Base-by-base conservation (phyloP, 2,888 invertebrate species). In the Drosophila lutescens region DNA sequence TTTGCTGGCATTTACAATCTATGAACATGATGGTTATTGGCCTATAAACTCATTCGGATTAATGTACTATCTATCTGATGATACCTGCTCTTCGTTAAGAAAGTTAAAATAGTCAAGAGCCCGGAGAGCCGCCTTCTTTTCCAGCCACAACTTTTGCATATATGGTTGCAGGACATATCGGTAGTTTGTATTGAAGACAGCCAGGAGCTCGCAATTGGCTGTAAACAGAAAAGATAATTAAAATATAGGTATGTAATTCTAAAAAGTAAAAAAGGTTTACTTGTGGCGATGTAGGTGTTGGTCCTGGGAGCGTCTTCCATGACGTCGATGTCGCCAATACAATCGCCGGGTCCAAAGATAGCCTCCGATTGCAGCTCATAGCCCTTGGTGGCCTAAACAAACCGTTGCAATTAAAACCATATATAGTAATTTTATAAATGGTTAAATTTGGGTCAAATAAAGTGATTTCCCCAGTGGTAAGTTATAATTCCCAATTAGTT, bases 171-270 rank as follows among this genome's bases (percentile, higher is more conserved):
- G 73, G 26, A 91, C 74, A 2, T 0, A 8, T 32, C 81, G 73
- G 80, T 96, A 96, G 78, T 95, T 94, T 4, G 58, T 93, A 67
- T 93, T 94, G 90, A 93, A 93, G 57, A 96, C 89, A 40, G 93
- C 93, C 55, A 96, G 89, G 36, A 96, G 90, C 90, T 96, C 96
- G 74, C 95, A 94, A 44, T 92, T 89, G 15, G 93, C 94, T 94
- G 15, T 23, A 6, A 26, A 9, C 8, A 17, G 7, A 30, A 38
- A 4, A 2, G 2, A 2, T 7, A 6, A 26, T 26, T 26, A 6
- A 26, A 26, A 26, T 26, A 26, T 26, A 26, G 5, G 5, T 26
- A 26, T 26, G 4, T 26, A 26, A 6, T 26, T 26, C 5, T 26
- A 26, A 26, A 26, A 26, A 6, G 26, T 6, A 6, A 23, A 23